Conservation (phyloP, 2,113 vertebrate genomes). For the Poeciliopsis turrubarensis region DNA sequence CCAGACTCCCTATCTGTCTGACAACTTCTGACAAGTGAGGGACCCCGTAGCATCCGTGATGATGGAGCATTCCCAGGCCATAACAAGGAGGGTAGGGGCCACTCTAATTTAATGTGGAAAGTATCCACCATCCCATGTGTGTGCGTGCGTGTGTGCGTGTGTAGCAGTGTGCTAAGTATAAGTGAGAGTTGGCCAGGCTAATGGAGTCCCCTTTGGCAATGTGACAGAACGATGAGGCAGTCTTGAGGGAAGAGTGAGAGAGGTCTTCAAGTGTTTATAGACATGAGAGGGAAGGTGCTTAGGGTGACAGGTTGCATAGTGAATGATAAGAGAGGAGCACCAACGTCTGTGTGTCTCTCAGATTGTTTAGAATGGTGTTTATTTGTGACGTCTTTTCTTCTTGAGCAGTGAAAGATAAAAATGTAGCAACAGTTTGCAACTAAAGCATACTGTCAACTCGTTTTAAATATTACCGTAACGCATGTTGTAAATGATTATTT, state of each 20-base stretch:
- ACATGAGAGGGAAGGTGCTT: slow-evolving; percentile 86
- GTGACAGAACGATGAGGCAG: slow-evolving; percentile 94
- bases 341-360: slow-evolving; percentile 57
- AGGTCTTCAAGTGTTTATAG: slow-evolving; percentile 92
- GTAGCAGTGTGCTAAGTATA: slow-evolving; percentile 31
- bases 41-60: slow-evolving; percentile 97
- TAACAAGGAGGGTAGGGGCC: slow-evolving; percentile 96
- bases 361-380: slow-evolving; percentile 58
- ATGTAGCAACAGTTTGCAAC: neutral
- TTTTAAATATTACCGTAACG: neutral
- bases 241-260: slow-evolving; percentile 87
- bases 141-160: slow-evolving; percentile 80
- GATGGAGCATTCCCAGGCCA: slow-evolving; percentile 92
- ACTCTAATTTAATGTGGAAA: slow-evolving; percentile 98
- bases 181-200: slow-evolving; percentile 88
- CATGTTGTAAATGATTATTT: neutral
- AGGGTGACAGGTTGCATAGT: slow-evolving; percentile 80
- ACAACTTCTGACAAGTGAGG: slow-evolving; percentile 99
- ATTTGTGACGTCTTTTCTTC: slow-evolving; percentile 6
- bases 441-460: neutral
- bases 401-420: neutral
- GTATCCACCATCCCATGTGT: slow-evolving; percentile 86
- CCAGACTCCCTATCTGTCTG: slow-evolving; percentile 94
- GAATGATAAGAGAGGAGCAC: slow-evolving; percentile 79
- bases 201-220: slow-evolving; percentile 94